These are phyloP conservation scores for Drosophila villosipedis DNA, from an alignment of 2,888 invertebrate species.

Conservation along the genomic window DNA sequence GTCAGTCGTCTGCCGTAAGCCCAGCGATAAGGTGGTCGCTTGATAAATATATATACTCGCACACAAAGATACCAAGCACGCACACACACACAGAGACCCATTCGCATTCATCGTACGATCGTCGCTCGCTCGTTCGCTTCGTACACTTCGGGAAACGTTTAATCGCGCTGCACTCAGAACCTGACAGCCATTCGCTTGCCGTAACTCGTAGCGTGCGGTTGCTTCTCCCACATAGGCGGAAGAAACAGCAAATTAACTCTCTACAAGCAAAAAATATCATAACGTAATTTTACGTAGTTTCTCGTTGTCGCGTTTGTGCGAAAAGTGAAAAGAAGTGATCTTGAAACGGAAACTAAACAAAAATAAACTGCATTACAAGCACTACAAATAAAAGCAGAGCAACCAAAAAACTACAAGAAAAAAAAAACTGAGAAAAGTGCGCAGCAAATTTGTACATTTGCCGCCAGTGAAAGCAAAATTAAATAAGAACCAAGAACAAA, in stretches of 20 bases:
- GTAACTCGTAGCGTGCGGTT: conserved; percentile 80
- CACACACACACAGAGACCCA: conserved; percentile 9
- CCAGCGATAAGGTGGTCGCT: conserved; percentile 78
- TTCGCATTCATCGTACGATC: conserved; percentile 48
- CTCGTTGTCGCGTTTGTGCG: conserved; percentile 44
- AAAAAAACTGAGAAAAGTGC: conserved; percentile 42
- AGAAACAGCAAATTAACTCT: conserved; percentile 30
- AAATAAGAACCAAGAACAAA: conserved; percentile 36
- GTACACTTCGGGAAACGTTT: conserved; percentile 72
- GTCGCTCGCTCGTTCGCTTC: conserved; percentile 41
- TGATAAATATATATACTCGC: conserved; percentile 31
- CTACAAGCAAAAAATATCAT: conserved; percentile 31
- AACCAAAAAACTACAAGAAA: conserved; percentile 10
- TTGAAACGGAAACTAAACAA: conserved; percentile 47
- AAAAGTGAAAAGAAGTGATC: conserved; percentile 72
- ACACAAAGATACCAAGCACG: conserved; percentile 15
- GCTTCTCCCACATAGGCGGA: conserved; percentile 46
- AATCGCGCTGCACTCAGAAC: conserved; percentile 82
- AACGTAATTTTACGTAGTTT: conserved; percentile 59
- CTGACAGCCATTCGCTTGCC: conserved; percentile 83
- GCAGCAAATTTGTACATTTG: conserved; percentile 58
- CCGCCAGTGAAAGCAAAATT: conserved; percentile 54
- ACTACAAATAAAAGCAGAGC: conserved; percentile 30
- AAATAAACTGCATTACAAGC: conserved; percentile 27
- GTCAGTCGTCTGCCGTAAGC: conserved; percentile 82